Percentiles rank a stretch among this genome's conserved stretches.
These are phyloP conservation scores for Mamestra brassicae DNA, from an alignment of 2,888 invertebrate genomes.

Conservation along the genomic window DNA sequence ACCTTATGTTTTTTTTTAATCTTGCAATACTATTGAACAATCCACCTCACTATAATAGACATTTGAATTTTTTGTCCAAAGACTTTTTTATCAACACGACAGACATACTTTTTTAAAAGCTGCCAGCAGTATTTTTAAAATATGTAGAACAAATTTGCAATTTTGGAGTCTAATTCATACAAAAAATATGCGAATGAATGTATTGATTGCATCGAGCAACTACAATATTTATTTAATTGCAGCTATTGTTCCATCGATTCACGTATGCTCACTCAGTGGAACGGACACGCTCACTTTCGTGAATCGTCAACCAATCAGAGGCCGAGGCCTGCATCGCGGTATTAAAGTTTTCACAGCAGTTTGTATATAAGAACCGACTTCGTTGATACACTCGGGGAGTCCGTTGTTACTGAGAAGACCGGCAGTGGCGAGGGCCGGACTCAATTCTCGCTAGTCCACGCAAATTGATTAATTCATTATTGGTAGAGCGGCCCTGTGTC, in stretches of 20 bases:
- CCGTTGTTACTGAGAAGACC: slow-evolving; percentile 89
- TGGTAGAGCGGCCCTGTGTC: slow-evolving; percentile 85
- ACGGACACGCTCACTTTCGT: slow-evolving; percentile 60
- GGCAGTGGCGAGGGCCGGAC: slow-evolving; percentile 88
- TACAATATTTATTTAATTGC: slow-evolving; percentile 26
- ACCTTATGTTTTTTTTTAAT: slow-evolving; percentile 25
- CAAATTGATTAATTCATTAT: slow-evolving; percentile 78
- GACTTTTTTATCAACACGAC: slow-evolving; percentile 22
- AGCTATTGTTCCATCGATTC: slow-evolving; percentile 38
- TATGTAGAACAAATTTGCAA: neutral
- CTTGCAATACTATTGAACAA: neutral
- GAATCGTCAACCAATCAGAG: slow-evolving; percentile 74
- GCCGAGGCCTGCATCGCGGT: slow-evolving; percentile 74
- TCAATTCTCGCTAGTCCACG: slow-evolving; percentile 84
- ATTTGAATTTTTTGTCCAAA: slow-evolving; percentile 22
- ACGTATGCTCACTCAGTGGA: slow-evolving; percentile 56
- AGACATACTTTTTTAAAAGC: neutral
- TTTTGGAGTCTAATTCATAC: neutral
- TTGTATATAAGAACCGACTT: slow-evolving; percentile 64
- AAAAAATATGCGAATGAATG: neutral
- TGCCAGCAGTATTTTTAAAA: neutral
- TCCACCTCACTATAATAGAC: neutral
- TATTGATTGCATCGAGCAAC: neutral
- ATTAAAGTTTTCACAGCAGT: slow-evolving; percentile 69
- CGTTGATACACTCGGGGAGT: slow-evolving; percentile 75